Base-by-base conservation (phyloP, 2,113 vertebrate genomes). In the Varanus salvator region DNA sequence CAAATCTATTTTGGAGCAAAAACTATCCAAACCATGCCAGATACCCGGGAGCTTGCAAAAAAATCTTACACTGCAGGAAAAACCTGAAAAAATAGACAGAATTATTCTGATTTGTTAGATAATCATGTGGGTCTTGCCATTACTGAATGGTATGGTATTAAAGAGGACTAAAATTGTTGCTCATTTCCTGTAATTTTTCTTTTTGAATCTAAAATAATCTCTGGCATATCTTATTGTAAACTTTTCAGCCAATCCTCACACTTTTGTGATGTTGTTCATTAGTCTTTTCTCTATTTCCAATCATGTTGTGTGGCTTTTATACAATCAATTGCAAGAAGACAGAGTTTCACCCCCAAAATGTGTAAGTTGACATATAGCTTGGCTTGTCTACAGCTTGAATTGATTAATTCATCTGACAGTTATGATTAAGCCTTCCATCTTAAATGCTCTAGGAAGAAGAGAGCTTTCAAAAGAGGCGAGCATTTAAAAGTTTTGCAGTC, bases 371-470 rank as follows among this genome's bases (percentile, higher is more conserved):
- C 94, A 92, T 78, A 91, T 81, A 95, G 69, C 89, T 95, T 93
- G 90, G 91, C 90, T 95, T 92, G 94, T 93, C 91, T 93, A 94
- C 94, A 94, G 93, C 90, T 95, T 95, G 92, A 95, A 94, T 90
- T 94, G 93, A 96, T 95, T 93, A 95, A 94, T 94, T 95, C 93
- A 95, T 93, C 92, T 94, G 89, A 89, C 92, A 92, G 92, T 93
- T 87, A 78, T 87, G 93, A 86, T 86, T 93, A 94, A 94, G 57
- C 81, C 76, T 94, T 85, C 87, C 92, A 94, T 93, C 93, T 94
- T 93, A 94, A 94, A 92, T 90, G 78, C 90, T 92, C 93, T 87
- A 92, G 92, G 76, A 88, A 84, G 68, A 93, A 91, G 80, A 71
- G 91, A 44, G 64, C 89, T 92, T 93, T 89, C 90, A 54, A 23